A percentile compares a stretch with the other conserved stretches of the same genome.
Conservation (phyloP, 2,797 vertebrate species). For the Chelmon rostratus region DNA sequence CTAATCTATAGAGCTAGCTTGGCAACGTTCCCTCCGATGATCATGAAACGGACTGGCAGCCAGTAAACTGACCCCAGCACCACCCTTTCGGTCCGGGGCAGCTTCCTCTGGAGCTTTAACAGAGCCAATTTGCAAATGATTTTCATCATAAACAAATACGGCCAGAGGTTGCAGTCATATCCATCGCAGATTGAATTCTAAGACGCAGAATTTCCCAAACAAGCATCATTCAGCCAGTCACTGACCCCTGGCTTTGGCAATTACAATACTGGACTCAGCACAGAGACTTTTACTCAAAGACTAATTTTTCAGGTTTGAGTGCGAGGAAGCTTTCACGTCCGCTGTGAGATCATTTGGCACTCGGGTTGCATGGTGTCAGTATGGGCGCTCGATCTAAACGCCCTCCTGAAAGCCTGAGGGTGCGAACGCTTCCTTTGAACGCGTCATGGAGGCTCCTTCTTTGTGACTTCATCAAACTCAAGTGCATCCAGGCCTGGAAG, state of each 20-base stretch:
- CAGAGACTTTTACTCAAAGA: background rate
- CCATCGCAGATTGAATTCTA: background rate
- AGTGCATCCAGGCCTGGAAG: background rate
- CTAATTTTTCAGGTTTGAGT: background rate
- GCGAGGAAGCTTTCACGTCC: background rate
- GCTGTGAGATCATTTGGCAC: no score
- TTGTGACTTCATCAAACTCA: slow-evolving; percentile 16
- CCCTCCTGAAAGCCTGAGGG: background rate
- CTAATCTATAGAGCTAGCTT: slow-evolving; percentile 41
- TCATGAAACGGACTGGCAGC: slow-evolving; percentile 40
- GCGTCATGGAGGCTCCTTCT: background rate
- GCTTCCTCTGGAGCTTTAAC: slow-evolving; percentile 26
- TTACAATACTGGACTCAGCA: background rate
- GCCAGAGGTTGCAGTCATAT: slow-evolving; percentile 6
- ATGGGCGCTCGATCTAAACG: slow-evolving; percentile 11
- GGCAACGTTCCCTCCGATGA: slow-evolving; percentile 37
- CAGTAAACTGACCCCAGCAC: slow-evolving; percentile 37
- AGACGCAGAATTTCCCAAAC: slow-evolving; percentile 5
- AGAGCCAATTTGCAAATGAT: slow-evolving; percentile 45
- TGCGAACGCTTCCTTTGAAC: slow-evolving; percentile 1
- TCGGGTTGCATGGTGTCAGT: background rate
- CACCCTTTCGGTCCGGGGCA: slow-evolving; percentile 7
- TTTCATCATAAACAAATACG: slow-evolving; percentile 29
- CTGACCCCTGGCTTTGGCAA: background rate
- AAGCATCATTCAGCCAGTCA: background rate